Base-by-base conservation (phyloP, 2,113 vertebrate species). In the Merops nubicus region DNA sequence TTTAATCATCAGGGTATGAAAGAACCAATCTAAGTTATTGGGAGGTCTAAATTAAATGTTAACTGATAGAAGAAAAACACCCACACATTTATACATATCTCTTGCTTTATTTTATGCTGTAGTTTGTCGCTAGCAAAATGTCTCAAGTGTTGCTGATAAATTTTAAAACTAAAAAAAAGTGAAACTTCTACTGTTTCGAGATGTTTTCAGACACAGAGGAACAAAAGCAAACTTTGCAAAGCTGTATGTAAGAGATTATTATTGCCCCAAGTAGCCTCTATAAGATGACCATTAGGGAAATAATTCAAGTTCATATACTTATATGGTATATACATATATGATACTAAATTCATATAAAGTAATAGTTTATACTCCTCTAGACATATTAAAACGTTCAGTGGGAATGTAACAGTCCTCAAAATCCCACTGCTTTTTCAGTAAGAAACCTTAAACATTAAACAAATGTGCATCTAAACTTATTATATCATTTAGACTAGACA, bases 141-240 rank as follows among this genome's bases (percentile, higher is more conserved):
- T 34, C 40, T 72, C 47, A 69, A 85, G 10, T 40, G 80, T 15
- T 60, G 26, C 5, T 47, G 48, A 80, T 43, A 3, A 85, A 85
- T n/a, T 45, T 5, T 36, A 47, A 45, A n/a, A 69, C 29, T 16
- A 15, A 43, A 19, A 47, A 47, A 34, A 23, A 42, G 6, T 11
- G 11, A 56, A 84, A 20, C 9, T 68, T 40, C 19, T 7, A 12
- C 26, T 38, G 54, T 70, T 90, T 68, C 33, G 8, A 56, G 34
- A n/a, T 34, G 7, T 56, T 64, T 76, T 43, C 25, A 67, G 12
- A 36, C 25, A 62, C 14, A 38, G 7, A 63, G 34, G 33, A 12
- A 10, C 15, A 50, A 0, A 0, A 54, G 10, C 36, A 21, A 43
- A 83, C 11, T 47, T 43, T 2, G 7, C 16, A 62, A 48, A 21